phyloP scores from a whole-genome alignment of 2,797 vertebrate genomes.

The Limnodromus scolopaceus region DNA sequence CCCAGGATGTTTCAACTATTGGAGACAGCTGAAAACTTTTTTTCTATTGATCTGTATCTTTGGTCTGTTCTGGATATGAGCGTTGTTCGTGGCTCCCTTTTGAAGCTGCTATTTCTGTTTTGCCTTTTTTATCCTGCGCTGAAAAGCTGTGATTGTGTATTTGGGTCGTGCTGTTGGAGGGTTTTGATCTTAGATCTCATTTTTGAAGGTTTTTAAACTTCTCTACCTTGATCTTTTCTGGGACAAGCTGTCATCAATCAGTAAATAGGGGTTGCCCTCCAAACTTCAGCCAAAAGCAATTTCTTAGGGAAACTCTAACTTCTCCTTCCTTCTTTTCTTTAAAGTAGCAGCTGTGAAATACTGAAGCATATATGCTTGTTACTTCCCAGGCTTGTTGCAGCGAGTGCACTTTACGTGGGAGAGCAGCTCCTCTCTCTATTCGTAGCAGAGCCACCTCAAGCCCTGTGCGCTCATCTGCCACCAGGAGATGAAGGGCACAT shows the following conservation, averaged over 20 bases:
- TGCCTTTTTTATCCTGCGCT: background rate
- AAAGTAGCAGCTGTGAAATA: background rate
- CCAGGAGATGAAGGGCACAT: fast-evolving
- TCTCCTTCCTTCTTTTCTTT: background rate
- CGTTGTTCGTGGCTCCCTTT: background rate
- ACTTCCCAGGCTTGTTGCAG: background rate
- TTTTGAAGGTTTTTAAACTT: background rate
- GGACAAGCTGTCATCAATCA: background rate
- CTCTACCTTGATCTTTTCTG: slow-evolving; percentile 2
- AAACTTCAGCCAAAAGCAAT: background rate
- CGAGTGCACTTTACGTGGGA: fast-evolving
- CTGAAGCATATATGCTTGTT: background rate
- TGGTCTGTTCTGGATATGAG: background rate
- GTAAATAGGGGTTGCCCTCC: background rate
- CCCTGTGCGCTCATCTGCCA: background rate
- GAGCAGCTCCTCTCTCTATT: background rate
- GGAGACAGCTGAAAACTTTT: background rate
- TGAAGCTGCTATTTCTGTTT: slow-evolving; percentile 4
- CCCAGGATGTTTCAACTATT: background rate
- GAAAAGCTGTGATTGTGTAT: background rate
- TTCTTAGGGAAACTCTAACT: background rate
- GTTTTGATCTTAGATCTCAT: background rate
- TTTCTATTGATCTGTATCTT: background rate
- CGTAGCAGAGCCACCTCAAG: background rate
- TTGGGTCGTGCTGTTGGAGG: background rate